These are phyloP conservation scores for Troglohyphantes excavatus DNA, from an alignment of 2,888 invertebrate species.

Conservation along the genomic window DNA sequence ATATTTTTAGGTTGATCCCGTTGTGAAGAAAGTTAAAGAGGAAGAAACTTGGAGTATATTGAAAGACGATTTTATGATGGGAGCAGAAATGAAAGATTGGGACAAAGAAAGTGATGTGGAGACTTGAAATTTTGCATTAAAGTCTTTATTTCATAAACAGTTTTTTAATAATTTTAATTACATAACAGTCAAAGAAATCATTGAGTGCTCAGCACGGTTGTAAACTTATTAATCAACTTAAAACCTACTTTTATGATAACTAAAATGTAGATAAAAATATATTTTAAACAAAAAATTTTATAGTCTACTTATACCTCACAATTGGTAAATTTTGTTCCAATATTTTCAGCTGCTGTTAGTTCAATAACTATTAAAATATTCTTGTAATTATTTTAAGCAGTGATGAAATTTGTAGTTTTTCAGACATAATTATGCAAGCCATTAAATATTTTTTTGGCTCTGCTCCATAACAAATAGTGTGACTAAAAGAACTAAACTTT, in stretches of 20 bases:
- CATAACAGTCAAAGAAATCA: constrained; percentile 12
- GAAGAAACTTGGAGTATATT: constrained; percentile 84
- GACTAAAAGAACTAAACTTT: constrained; percentile 1
- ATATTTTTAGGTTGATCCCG: constrained; percentile 56
- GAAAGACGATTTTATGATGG: constrained; percentile 94
- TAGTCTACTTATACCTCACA: background rate
- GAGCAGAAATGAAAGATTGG: constrained; percentile 91
- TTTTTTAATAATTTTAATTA: constrained; percentile 25
- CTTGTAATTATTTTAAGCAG: background rate
- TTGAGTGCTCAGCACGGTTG: background rate
- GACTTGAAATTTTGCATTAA: constrained; percentile 43
- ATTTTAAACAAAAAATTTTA: background rate
- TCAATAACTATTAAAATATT: background rate
- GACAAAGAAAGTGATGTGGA: constrained; percentile 87
- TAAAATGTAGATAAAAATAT: background rate
- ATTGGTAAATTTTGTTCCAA: background rate
- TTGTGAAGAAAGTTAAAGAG: constrained; percentile 81
- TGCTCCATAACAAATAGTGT: background rate
- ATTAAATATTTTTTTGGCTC: background rate
- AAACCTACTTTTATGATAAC: background rate
- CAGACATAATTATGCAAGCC: too few species aligned
- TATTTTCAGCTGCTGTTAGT: background rate
- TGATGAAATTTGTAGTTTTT: background rate
- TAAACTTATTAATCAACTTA: background rate
- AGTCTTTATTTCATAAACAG: constrained; percentile 51